These are phyloP conservation scores for Cepaea nemoralis DNA, from an alignment of 1,140 invertebrate genomes.

Conservation along the genomic window DNA sequence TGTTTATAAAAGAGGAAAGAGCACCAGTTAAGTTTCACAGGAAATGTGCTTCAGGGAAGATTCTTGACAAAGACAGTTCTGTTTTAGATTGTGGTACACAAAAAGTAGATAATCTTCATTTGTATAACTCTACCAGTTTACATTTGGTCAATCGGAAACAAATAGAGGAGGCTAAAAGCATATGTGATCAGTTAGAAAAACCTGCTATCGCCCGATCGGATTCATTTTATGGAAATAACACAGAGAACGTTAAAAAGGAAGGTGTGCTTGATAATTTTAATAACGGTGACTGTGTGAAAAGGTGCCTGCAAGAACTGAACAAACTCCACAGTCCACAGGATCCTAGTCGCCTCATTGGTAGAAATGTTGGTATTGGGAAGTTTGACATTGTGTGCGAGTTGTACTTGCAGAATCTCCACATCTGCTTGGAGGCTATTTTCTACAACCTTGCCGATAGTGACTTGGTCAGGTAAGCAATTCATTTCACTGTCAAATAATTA, in stretches of 20 bases:
- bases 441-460: neutral
- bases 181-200: neutral
- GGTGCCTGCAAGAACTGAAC: neutral
- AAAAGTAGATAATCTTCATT: neutral
- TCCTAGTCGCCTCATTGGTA: neutral
- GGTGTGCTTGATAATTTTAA: neutral
- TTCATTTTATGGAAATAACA: neutral
- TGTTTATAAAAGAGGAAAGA: neutral
- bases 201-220: neutral
- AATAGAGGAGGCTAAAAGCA: neutral
- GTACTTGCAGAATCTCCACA: neutral
- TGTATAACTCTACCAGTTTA: neutral
- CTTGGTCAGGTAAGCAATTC: conserved; percentile 12
- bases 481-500: too few relatives aligned
- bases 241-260: neutral
- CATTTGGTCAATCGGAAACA: neutral
- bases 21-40: neutral
- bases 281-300: too few relatives aligned
- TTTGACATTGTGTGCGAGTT: neutral
- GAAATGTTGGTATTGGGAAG: neutral
- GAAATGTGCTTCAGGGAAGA: neutral
- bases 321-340: neutral
- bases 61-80: neutral
- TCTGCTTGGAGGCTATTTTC: neutral
- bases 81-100: neutral